Evolutionary conservation across 2,797 vertebrate species (phyloP), one percentile per base, ranked within the genome.

Genomic region (Acanthiza pusilla): DNA sequence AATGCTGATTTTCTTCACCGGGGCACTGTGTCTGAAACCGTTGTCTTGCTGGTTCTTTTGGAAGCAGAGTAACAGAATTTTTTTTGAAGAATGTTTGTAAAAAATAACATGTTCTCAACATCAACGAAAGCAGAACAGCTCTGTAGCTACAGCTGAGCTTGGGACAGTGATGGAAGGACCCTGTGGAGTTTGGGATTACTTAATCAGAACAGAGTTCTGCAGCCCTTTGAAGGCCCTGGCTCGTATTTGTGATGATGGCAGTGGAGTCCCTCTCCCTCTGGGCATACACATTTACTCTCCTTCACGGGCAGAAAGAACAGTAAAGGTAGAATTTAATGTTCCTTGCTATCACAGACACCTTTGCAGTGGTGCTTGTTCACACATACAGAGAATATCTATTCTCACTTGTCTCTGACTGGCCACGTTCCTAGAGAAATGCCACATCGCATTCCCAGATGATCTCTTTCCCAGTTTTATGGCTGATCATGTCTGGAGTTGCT

Each of bases 401-500:
- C 48, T 74, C 36, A 2, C 27, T 82, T 73, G 16, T 50, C 43
- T 71, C 38, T 50, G 45, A 25, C 32, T 27, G 10, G 34, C 23
- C 36, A 4, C 5, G 7, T 16, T 83, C 57, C 71, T 29, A 61
- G 63, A 80, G 30, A 80, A 6, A 17, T n/a, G 42, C 5, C 2
- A 11, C 9, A 12, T 47, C n/a, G n/a, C 15, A 20, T 51, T 85
- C 43, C 53, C 34, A 70, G 34, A 11, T 87, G 34, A 29, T 42
- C 23, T 82, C 55, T 70, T 71, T 30, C 65, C 63, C 60, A 34
- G 17, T 21, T 81, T 60, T 53, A 8, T 2, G 1, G 7, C 36
- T 2, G 0, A 7, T 4, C 0, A 0, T 30, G 9, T 4, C 27
- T 19, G 30, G 8, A 27, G 26, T 27, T 75, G 43, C 54, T 77